A percentile compares a stretch with the other conserved stretches of the same genome.
Conservation (phyloP, 2,113 vertebrate species). For the Panthera tigris region DNA sequence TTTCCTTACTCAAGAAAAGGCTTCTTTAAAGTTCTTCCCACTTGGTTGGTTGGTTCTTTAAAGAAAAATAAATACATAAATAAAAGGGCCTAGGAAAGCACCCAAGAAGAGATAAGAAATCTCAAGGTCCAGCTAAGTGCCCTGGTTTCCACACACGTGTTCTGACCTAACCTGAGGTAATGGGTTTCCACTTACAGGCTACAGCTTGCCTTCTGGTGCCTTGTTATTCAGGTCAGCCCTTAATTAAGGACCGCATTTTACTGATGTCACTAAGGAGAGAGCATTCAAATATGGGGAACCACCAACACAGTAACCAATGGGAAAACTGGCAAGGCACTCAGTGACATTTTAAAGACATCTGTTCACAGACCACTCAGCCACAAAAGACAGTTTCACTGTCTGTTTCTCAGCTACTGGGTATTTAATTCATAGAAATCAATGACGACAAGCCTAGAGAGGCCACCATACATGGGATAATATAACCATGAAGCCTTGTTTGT, state of each 20-base stretch:
- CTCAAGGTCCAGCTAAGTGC: background rate
- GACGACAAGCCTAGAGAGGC: constrained; percentile 16
- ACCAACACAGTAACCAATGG: background rate
- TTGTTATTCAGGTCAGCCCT: background rate
- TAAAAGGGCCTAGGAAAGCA: background rate
- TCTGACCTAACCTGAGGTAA: background rate
- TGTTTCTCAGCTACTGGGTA: constrained; percentile 48
- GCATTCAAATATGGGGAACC: background rate
- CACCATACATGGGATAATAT: background rate
- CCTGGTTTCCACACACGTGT: background rate
- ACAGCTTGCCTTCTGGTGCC: background rate
- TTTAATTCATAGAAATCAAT: constrained; percentile 70
- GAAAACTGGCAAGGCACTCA: background rate
- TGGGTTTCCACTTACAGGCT: background rate
- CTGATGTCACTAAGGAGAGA: background rate
- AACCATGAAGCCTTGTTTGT: constrained; percentile 45
- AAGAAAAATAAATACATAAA: background rate
- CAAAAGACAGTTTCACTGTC: constrained; percentile 47
- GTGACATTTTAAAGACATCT: constrained; percentile 54
- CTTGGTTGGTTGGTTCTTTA: background rate
- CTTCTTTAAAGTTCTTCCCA: background rate
- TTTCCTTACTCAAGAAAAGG: background rate
- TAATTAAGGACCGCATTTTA: background rate
- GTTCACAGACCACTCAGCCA: constrained; percentile 46
- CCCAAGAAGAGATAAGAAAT: background rate